phyloP scores from a whole-genome alignment of 2,113 vertebrate species.

The Nematolebias whitei region DNA sequence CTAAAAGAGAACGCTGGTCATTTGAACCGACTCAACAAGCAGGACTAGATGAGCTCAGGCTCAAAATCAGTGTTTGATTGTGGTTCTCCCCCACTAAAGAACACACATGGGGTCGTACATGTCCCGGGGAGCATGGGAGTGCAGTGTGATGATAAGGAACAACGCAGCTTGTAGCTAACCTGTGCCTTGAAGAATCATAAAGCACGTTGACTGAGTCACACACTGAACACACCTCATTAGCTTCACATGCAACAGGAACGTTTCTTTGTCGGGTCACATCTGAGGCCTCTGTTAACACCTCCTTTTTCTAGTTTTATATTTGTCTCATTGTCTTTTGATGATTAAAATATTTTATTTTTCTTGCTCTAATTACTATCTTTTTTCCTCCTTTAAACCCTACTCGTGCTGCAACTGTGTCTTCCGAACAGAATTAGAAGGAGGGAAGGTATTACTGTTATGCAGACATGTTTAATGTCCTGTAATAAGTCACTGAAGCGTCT shows the following conservation, averaged over 20 bases:
- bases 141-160: constrained; percentile 22
- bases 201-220: constrained; percentile 30
- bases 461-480: constrained; percentile 35
- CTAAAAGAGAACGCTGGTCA: no score
- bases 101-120: not conserved
- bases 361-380: not conserved
- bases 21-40: constrained; percentile 2
- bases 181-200: constrained; percentile 24
- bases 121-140: constrained; percentile 3
- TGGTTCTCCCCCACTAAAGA: constrained; percentile 1
- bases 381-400: not conserved
- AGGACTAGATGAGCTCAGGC: not conserved
- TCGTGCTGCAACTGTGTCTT: no score
- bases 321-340: not conserved
- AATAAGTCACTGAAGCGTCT: constrained; percentile 40
- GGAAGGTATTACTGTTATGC: no score
- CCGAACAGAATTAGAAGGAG: no score
- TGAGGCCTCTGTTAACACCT: not conserved
- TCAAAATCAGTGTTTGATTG: constrained; percentile 42
- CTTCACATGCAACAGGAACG: constrained; percentile 32
- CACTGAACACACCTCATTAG: constrained; percentile 48
- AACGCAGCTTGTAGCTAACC: not conserved
- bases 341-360: not conserved
- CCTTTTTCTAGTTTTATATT: not conserved
- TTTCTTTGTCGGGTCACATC: constrained; percentile 12